phyloP scores from a whole-genome alignment of 2,113 vertebrate species.

The Planiliza haematocheilus region DNA sequence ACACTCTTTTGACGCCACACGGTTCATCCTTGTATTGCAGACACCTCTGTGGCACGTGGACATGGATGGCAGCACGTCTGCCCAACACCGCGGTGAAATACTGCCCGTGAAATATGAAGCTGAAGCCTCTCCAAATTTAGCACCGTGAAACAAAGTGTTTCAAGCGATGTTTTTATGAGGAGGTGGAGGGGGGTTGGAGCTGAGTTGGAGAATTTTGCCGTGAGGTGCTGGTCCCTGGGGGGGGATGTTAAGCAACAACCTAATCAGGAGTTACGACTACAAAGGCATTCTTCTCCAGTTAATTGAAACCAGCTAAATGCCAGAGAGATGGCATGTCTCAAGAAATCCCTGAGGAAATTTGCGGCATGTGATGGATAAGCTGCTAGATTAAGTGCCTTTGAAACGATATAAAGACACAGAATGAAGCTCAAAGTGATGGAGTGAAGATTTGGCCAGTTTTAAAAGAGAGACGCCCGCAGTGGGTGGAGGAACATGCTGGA shows the following conservation, averaged over 20 bases:
- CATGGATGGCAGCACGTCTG: neutral
- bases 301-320: slow-evolving; percentile 51
- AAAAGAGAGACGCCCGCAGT: slow-evolving; percentile 7
- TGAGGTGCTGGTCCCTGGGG: slow-evolving; percentile 43
- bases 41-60: slow-evolving; percentile 11
- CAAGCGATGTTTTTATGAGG: slow-evolving; percentile 44
- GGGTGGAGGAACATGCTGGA: neutral
- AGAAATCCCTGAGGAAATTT: slow-evolving; percentile 34
- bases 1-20: neutral
- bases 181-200: neutral
- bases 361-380: slow-evolving; percentile 22
- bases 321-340: neutral
- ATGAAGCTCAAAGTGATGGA: neutral
- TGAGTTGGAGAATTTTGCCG: too few relatives aligned
- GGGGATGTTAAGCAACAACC: slow-evolving; percentile 28
- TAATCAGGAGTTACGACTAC: slow-evolving; percentile 54
- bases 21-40: neutral
- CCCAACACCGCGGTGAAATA: slow-evolving; percentile 50
- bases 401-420: neutral
- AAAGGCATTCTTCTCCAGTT: slow-evolving; percentile 58
- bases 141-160: slow-evolving; percentile 37
- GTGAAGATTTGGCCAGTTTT: neutral
- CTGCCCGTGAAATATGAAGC: slow-evolving; percentile 49
- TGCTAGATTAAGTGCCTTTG: slow-evolving; percentile 12
- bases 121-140: slow-evolving; percentile 51